phyloP scores from a whole-genome alignment of 2,797 vertebrate genomes.

The Euphonia xanthogaster region DNA sequence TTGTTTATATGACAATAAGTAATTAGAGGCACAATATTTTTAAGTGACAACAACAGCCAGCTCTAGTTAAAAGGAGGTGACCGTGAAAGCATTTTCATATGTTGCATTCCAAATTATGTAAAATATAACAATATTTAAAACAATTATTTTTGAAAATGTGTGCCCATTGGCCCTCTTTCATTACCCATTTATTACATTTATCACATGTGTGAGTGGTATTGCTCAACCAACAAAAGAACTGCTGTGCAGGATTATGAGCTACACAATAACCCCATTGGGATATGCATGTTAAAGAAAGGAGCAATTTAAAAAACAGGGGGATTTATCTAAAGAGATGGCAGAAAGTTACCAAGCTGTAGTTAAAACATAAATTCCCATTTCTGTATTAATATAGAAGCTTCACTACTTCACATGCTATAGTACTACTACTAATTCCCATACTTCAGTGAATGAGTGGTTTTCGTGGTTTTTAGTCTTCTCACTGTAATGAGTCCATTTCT shows the following conservation, averaged over 20 bases:
- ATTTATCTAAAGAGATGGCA: not conserved
- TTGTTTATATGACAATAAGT: not conserved
- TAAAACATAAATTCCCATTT: not conserved
- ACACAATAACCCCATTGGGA: not conserved
- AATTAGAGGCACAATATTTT: not conserved
- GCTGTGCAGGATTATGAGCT: not conserved
- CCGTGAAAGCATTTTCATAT: not conserved
- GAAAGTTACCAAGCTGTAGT: not conserved
- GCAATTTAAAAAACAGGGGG: not conserved
- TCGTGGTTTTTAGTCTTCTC: not conserved
- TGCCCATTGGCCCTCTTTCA: not conserved
- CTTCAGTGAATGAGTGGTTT: not conserved
- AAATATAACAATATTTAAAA: not conserved
- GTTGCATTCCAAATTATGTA: not conserved
- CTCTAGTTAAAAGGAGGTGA: not conserved
- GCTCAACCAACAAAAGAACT: not conserved
- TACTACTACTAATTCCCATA: not conserved
- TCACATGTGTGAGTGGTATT: not conserved
- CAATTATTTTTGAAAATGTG: not conserved
- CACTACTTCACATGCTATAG: not conserved
- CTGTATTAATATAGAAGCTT: not conserved
- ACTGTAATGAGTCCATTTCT: not conserved
- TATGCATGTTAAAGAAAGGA: not conserved
- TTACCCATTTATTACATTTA: not conserved
- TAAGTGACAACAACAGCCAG: not conserved